Evolutionary conservation across 2,888 invertebrate species (phyloP).

Genomic region (Thumatha senex): DNA sequence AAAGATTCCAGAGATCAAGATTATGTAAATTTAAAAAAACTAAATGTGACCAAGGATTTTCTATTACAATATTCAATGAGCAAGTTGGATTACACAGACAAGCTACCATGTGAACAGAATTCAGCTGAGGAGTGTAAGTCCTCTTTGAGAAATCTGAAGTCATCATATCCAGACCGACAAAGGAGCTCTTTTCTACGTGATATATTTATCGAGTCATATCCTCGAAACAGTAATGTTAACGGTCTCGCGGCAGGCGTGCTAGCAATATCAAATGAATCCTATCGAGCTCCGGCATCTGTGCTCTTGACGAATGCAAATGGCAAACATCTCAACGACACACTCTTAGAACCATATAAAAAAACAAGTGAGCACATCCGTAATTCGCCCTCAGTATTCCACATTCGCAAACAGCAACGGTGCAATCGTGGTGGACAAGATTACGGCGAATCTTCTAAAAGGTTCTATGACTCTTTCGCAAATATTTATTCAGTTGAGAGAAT

Average conservation of each 20-base stretch:
- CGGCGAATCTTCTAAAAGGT: constrained; percentile 25
- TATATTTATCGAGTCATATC: constrained; percentile 76
- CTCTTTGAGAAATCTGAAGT: constrained; percentile 63
- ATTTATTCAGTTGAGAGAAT: constrained; percentile 15
- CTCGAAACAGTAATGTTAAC: constrained; percentile 76
- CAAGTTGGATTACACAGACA: constrained; percentile 48
- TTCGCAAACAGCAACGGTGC: constrained; percentile 29
- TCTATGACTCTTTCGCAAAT: constrained; percentile 20
- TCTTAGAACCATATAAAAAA: constrained; percentile 47
- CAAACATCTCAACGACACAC: constrained; percentile 55
- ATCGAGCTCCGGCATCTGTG: constrained; percentile 69
- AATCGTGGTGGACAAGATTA: constrained; percentile 33
- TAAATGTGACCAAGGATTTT: constrained; percentile 36
- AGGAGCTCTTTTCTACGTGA: constrained; percentile 72
- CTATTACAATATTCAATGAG: constrained; percentile 42
- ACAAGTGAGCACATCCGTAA: constrained; percentile 37
- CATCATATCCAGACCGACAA: constrained; percentile 62
- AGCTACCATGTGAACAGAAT: constrained; percentile 44
- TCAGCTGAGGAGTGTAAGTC: constrained; percentile 46
- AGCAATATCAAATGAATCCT: constrained; percentile 72
- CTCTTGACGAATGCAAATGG: constrained; percentile 73
- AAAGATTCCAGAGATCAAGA: constrained; percentile 36
- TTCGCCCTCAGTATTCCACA: constrained; percentile 39
- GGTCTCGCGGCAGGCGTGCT: constrained; percentile 70
- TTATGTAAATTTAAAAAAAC: constrained; percentile 54